Evolutionary conservation across 2,113 vertebrate species (phyloP).

Genomic region (Onychorhynchus coronatus): DNA sequence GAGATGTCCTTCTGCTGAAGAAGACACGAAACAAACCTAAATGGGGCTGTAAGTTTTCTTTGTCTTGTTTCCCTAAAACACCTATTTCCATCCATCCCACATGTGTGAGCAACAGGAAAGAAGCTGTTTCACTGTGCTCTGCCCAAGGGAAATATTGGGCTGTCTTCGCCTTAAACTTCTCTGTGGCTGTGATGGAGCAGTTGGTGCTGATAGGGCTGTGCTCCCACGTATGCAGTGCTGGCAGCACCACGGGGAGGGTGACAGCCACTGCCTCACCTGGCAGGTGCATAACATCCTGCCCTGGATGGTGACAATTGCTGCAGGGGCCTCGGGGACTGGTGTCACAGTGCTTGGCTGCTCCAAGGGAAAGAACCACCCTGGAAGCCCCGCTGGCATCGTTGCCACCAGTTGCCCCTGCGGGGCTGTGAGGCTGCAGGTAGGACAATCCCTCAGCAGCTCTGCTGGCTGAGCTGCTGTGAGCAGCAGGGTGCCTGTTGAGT

Average conservation of each 20-base stretch:
- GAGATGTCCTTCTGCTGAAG: not conserved
- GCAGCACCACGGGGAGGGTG: accelerated
- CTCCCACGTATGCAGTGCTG: not conserved
- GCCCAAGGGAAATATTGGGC: not conserved
- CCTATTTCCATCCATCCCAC: not conserved
- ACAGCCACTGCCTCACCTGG: not conserved
- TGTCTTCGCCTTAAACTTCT: not conserved
- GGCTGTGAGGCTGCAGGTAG: not conserved
- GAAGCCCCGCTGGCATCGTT: accelerated
- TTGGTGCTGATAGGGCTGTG: not conserved
- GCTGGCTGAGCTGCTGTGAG: accelerated
- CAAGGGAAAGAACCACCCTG: not conserved
- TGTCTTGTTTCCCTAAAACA: not conserved
- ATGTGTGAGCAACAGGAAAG: accelerated
- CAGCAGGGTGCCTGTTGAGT: not conserved
- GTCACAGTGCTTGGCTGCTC: not conserved
- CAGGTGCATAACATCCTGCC: not conserved
- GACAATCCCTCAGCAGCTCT: not conserved
- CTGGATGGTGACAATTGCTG: accelerated
- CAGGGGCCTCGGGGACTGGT: not conserved
- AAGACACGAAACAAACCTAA: not conserved
- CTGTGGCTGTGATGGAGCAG: accelerated
- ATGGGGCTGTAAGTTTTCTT: not conserved
- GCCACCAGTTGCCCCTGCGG: not conserved
- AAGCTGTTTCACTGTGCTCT: not conserved